phyloP scores from a whole-genome alignment of 2,888 invertebrate species.

The Altica lythri region DNA sequence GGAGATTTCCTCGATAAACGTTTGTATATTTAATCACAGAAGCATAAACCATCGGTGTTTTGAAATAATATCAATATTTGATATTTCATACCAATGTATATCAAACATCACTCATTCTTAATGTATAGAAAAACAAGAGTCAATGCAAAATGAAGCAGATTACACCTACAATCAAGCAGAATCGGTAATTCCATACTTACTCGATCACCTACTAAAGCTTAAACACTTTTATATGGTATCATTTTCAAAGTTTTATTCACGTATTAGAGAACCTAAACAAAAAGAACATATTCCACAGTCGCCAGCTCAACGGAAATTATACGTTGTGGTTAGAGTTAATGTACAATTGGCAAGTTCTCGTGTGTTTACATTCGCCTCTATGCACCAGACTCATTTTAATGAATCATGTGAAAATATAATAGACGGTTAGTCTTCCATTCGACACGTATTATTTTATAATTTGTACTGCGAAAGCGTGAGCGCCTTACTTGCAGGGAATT shows the following conservation, averaged over 20 bases:
- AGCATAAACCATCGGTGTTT: too few relatives aligned
- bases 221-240: too few relatives aligned
- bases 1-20: too few relatives aligned
- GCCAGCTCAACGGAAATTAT: conserved; percentile 24
- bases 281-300: conserved; percentile 25
- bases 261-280: conserved; percentile 4
- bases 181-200: too few relatives aligned
- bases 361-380: conserved; percentile 17
- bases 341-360: conserved; percentile 21
- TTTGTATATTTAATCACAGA: too few relatives aligned
- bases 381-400: conserved; percentile 29
- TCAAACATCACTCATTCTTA: too few relatives aligned
- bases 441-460: conserved; percentile 32
- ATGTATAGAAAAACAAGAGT: too few relatives aligned
- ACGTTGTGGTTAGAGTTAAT: conserved; percentile 17
- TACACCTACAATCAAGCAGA: too few relatives aligned
- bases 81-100: too few relatives aligned
- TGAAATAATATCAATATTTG: too few relatives aligned
- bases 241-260: conserved; percentile 1
- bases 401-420: conserved; percentile 34
- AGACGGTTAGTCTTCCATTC: conserved; percentile 30
- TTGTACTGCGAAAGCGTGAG: conserved; percentile 27
- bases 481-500: conserved; percentile 18
- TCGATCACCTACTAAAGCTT: too few relatives aligned
- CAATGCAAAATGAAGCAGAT: too few relatives aligned